Percentiles rank a stretch among this genome's conserved stretches.
Evolutionary conservation across 2,797 vertebrate genomes (phyloP).

Genomic region (Todus mexicanus): DNA sequence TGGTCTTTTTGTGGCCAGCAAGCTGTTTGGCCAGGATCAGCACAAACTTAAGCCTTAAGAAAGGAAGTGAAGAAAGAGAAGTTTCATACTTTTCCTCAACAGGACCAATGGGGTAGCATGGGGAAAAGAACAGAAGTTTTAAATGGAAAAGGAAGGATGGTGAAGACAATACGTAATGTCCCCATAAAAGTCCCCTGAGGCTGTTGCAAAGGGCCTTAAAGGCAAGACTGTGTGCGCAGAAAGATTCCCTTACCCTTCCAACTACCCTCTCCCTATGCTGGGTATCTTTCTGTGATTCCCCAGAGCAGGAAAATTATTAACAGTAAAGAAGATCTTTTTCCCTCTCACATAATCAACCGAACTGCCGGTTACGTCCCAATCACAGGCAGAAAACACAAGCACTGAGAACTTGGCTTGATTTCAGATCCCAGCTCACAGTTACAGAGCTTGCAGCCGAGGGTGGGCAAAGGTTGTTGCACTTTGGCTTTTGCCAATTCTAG

Average conservation of each 20-base stretch:
- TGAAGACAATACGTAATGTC: not conserved
- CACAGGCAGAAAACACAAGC: not conserved
- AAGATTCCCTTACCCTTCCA: not conserved
- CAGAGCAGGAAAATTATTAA: not conserved
- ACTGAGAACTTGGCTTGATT: not conserved
- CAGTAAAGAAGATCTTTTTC: not conserved
- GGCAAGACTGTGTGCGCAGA: not conserved
- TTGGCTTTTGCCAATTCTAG: not conserved
- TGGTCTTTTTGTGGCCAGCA: not conserved
- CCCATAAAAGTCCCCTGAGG: not conserved
- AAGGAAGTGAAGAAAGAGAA: not conserved
- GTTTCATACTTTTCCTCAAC: not conserved
- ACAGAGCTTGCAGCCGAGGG: not conserved
- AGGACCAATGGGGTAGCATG: not conserved
- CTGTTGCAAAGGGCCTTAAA: not conserved
- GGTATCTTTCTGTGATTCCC: not conserved
- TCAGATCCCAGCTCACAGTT: not conserved
- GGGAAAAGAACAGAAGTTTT: not conserved
- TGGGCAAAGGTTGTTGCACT: not conserved
- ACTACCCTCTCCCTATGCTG: not conserved
- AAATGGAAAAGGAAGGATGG: not conserved
- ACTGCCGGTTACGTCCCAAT: not conserved
- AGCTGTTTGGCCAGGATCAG: not conserved
- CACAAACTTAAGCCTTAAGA: not conserved
- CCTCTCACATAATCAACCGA: not conserved